phyloP scores from a whole-genome alignment of 2,797 vertebrate species.

The Gymnocypris eckloni region DNA sequence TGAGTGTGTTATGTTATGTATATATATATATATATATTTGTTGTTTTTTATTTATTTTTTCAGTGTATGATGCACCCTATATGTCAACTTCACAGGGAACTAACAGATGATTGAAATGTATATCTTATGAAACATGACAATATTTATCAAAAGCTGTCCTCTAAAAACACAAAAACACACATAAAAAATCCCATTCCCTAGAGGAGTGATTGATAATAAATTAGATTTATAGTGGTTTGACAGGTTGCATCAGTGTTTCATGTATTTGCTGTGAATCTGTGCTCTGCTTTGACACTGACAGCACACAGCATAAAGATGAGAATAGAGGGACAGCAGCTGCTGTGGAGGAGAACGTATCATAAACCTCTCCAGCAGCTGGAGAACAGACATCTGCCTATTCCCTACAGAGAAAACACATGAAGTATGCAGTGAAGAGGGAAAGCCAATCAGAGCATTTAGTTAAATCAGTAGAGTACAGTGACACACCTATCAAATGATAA shows the following conservation, averaged over 20 bases:
- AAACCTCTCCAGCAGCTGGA: constrained; percentile 38
- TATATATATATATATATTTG: not conserved
- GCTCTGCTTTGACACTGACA: constrained; percentile 19
- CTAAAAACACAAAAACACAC: not conserved
- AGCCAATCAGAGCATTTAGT: constrained; percentile 1
- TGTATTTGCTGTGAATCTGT: not conserved
- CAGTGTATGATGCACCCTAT: not conserved
- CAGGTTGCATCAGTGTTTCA: not conserved
- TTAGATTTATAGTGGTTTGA: not conserved
- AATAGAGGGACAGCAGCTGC: constrained; percentile 1
- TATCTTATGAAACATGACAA: not conserved
- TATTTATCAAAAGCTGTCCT: not conserved
- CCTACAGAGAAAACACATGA: constrained; percentile 13
- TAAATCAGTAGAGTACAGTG: not conserved
- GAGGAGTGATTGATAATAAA: not conserved
- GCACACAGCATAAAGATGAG: constrained; percentile 31
- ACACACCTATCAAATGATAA: not conserved
- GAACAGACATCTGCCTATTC: constrained; percentile 24
- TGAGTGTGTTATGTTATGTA: too few relatives aligned
- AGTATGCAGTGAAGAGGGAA: constrained; percentile 13
- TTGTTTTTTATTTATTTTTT: too few relatives aligned
- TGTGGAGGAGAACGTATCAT: not conserved
- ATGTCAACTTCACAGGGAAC: too few relatives aligned
- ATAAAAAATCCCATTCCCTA: not conserved
- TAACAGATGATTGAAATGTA: not conserved